Evolutionary conservation across 1,140 invertebrate genomes (phyloP).

Genomic region (Micrasema minimum): DNA sequence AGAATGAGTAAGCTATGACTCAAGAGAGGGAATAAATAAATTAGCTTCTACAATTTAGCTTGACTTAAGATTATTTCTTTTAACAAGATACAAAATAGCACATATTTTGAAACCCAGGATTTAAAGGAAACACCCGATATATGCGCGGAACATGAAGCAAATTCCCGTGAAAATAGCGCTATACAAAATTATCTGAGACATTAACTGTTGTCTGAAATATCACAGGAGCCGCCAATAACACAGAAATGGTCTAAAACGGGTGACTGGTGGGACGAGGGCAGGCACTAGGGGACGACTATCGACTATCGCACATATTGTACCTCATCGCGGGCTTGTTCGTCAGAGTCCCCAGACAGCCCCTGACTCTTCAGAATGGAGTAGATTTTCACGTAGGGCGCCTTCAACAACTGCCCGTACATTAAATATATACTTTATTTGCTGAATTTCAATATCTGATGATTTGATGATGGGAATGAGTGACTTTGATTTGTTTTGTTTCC

Average conservation of each 20-base stretch:
- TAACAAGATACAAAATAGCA: no score
- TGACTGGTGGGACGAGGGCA: background rate
- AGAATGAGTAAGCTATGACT: no score
- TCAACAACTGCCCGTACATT: slow-evolving; percentile 80
- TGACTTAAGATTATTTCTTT: no score
- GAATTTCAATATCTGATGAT: slow-evolving; percentile 4
- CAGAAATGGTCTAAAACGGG: slow-evolving; percentile 7
- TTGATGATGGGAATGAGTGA: slow-evolving; percentile 11
- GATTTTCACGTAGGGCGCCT: slow-evolving; percentile 94
- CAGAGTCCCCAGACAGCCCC: slow-evolving; percentile 84
- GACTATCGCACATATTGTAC: slow-evolving; percentile 50
- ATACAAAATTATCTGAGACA: background rate
- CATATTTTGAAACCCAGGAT: no score
- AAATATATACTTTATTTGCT: slow-evolving; percentile 19
- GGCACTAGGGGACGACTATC: slow-evolving; percentile 42
- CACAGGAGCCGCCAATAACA: background rate
- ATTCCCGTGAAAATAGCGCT: no score
- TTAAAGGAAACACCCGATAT: no score
- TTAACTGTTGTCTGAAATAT: slow-evolving; percentile 13
- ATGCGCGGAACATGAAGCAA: no score
- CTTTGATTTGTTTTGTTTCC: no score
- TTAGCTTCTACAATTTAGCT: no score
- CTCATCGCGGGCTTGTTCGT: slow-evolving; percentile 69
- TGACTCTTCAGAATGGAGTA: slow-evolving; percentile 94
- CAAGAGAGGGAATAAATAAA: no score